A percentile compares a stretch with the other conserved stretches of the same genome.
phyloP scores from a whole-genome alignment of 2,888 invertebrate genomes.

The Cataglyphis cursor region DNA sequence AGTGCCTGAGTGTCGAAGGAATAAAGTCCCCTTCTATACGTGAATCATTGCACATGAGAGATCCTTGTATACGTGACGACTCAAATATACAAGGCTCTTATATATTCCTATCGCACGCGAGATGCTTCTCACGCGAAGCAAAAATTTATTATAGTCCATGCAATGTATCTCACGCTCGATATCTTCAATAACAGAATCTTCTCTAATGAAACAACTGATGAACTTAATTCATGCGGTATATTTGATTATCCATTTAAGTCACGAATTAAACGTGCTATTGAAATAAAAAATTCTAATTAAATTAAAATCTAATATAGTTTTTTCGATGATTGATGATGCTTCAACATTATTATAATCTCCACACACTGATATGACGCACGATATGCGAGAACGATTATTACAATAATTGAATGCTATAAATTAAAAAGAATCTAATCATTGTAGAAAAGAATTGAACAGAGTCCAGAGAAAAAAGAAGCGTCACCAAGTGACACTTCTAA shows the following conservation, averaged over 20 bases:
- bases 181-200: slow-evolving; percentile 1
- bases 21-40: slow-evolving; percentile 7
- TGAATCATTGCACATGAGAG: slow-evolving; percentile 7
- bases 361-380: background rate
- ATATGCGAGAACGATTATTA: slow-evolving; percentile 18
- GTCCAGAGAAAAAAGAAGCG: background rate
- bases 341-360: background rate
- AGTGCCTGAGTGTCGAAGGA: background rate
- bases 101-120: slow-evolving; percentile 26
- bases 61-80: slow-evolving; percentile 12
- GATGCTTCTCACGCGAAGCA: slow-evolving; percentile 27
- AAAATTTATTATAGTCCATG: slow-evolving; percentile 21
- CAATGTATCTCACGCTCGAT: background rate
- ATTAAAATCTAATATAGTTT: slow-evolving; percentile 3
- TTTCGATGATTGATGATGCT: background rate
- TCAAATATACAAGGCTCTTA: slow-evolving; percentile 2
- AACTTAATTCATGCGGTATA: background rate
- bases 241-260: slow-evolving; percentile 20
- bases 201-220: slow-evolving; percentile 15
- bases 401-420: slow-evolving; percentile 18
- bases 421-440: slow-evolving; percentile 1
- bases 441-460: background rate
- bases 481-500: background rate
- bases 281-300: slow-evolving; percentile 3
- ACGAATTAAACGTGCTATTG: background rate